These are phyloP conservation scores for Talpa occidentalis DNA, from an alignment of 2,113 vertebrate species.

Conservation along the genomic window DNA sequence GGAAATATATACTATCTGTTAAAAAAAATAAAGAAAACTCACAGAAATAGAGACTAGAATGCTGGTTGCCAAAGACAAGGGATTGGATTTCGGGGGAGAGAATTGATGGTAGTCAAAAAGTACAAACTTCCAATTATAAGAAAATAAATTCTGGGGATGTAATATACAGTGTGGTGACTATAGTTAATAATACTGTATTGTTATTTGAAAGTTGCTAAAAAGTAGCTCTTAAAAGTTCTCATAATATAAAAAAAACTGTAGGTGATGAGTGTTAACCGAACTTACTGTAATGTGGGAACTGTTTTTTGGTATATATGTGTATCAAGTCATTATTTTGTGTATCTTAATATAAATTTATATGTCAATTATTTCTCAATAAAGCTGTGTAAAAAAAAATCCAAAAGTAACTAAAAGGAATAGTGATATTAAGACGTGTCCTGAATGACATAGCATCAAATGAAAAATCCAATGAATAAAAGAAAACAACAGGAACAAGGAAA, in stretches of 20 bases:
- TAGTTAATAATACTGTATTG: background rate
- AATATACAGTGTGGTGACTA: background rate
- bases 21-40: background rate
- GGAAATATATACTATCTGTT: background rate
- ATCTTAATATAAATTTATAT: no score
- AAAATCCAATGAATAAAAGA: background rate
- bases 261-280: background rate
- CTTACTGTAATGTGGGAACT: background rate
- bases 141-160: background rate
- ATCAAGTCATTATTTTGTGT: background rate
- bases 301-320: background rate
- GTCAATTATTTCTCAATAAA: background rate
- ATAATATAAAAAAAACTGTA: background rate
- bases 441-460: background rate
- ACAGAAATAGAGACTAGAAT: background rate
- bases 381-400: background rate
- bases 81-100: background rate
- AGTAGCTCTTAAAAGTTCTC: background rate
- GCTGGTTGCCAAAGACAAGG: background rate
- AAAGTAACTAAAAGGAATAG: background rate
- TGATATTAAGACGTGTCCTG: background rate
- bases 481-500: background rate
- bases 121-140: background rate
- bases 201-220: constrained; percentile 27
- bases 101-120: background rate